Percentiles rank a stretch among this genome's conserved stretches.
Conservation (phyloP, 2,888 invertebrate genomes). For the Harpagoxenus sublaevis region DNA sequence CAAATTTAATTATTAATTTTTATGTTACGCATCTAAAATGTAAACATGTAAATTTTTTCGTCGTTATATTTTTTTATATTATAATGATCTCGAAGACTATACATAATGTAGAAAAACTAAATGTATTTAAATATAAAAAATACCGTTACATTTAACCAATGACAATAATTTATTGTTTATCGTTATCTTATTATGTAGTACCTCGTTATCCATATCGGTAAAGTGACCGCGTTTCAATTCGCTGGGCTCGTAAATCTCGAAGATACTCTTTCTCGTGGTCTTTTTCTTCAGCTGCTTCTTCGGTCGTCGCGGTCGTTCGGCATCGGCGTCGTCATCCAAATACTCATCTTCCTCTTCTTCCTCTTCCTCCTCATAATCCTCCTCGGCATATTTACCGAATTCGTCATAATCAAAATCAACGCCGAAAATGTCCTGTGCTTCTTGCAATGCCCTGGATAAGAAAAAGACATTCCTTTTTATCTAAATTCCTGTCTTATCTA, state of each 20-base stretch:
- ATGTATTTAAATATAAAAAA: neutral
- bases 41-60: neutral
- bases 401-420: constrained; percentile 99
- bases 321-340: constrained; percentile 91
- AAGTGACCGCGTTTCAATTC: constrained; percentile 98
- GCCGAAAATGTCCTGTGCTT: constrained; percentile 99
- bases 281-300: constrained; percentile 93
- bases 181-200: constrained; percentile 91
- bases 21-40: neutral
- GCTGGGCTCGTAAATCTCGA: constrained; percentile 98
- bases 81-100: neutral
- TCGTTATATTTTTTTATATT: neutral
- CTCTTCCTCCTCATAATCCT: constrained; percentile 94
- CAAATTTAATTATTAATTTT: neutral
- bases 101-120: neutral
- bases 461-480: constrained; percentile 2
- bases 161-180: constrained; percentile 89
- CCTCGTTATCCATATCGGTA: constrained; percentile 96
- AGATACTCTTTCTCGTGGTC: constrained; percentile 94
- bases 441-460: constrained; percentile 92
- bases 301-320: constrained; percentile 88
- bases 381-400: constrained; percentile 95
- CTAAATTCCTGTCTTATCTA: neutral
- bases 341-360: constrained; percentile 94
- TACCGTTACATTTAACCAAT: constrained; percentile 97